Conservation (phyloP, 2,113 vertebrate genomes). For the Leptosomus discolor region DNA sequence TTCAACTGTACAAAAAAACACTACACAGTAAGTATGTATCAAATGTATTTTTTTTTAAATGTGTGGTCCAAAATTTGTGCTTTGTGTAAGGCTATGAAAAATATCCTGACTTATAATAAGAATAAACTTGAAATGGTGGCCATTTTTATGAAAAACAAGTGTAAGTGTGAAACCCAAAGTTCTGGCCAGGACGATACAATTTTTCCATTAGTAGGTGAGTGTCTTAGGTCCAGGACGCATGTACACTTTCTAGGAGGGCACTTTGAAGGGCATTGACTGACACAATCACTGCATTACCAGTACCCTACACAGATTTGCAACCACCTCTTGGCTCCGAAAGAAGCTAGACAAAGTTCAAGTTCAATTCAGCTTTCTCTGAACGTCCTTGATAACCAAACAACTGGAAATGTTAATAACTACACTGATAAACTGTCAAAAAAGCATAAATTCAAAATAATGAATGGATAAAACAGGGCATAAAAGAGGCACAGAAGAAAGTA, state of each 20-base stretch:
- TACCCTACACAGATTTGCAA: not conserved
- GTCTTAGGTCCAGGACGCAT: not conserved
- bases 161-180: rapidly evolving
- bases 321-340: not conserved
- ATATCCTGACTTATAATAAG: not conserved
- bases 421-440: not conserved
- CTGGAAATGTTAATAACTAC: not conserved
- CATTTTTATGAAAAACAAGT: not conserved
- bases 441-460: not conserved
- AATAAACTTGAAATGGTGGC: not conserved
- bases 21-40: not conserved
- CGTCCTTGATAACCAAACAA: not conserved
- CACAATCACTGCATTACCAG: not conserved
- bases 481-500: not conserved
- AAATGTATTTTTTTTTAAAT: not conserved
- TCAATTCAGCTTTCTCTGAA: not conserved
- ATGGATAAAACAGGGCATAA: not conserved
- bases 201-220: not conserved
- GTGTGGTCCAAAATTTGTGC: not conserved
- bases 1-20: not conserved
- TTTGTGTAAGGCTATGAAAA: not conserved
- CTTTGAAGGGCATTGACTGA: not conserved
- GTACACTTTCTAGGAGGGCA: not conserved
- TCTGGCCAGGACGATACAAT: not conserved
- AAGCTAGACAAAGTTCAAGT: not conserved